Evolutionary conservation across 2,113 vertebrate genomes (phyloP).

Genomic region (Cynocephalus volans): DNA sequence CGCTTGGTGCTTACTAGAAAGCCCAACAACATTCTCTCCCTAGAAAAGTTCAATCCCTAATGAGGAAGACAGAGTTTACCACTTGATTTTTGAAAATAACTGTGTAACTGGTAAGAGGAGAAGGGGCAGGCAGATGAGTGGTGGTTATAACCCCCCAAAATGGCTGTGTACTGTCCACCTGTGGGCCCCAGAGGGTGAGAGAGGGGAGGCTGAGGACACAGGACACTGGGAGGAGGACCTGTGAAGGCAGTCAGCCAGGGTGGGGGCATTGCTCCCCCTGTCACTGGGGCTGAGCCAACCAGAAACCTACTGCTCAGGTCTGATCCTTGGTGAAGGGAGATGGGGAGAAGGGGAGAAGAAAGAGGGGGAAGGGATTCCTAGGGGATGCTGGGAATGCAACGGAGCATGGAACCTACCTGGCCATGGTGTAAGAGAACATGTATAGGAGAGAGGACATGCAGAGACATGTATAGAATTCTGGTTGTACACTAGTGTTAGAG

Average conservation of each 20-base stretch:
- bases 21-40: not conserved
- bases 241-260: not conserved
- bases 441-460: not conserved
- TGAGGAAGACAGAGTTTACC: not conserved
- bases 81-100: not conserved
- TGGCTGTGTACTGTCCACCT: not conserved
- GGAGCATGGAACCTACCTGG: not conserved
- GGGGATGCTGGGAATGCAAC: not conserved
- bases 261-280: not conserved
- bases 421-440: not conserved
- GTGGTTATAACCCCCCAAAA: not conserved
- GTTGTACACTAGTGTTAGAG: rapidly evolving
- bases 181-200: not conserved
- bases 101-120: not conserved
- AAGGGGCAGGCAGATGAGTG: not conserved
- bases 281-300: not conserved
- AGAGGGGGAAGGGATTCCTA: not conserved
- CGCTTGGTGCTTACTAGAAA: not conserved
- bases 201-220: not conserved
- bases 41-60: not conserved
- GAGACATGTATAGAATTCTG: not conserved
- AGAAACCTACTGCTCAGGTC: not conserved
- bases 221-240: not conserved
- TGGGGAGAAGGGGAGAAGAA: not conserved
- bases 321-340: not conserved